Evolutionary conservation across 2,113 vertebrate species (phyloP).

Genomic region (Ibidorhyncha struthersii): DNA sequence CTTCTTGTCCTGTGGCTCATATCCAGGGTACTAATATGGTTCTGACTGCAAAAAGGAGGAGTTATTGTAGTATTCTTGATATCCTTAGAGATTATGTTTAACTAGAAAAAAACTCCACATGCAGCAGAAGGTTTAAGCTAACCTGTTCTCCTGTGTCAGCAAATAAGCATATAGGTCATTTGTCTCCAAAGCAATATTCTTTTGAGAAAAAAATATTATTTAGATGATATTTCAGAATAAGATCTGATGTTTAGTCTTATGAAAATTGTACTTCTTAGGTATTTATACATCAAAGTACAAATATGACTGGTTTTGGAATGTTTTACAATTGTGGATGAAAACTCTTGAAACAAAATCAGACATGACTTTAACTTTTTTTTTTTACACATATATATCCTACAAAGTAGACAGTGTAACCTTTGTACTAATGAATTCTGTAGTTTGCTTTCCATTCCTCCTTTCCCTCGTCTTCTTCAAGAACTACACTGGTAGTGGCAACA

Average conservation of each 20-base stretch:
- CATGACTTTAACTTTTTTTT: neutral
- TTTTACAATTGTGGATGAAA: neutral
- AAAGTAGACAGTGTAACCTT: neutral
- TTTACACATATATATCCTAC: neutral
- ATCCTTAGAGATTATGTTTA: neutral
- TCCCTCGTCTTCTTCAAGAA: neutral
- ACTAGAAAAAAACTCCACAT: neutral
- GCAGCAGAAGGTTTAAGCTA: neutral
- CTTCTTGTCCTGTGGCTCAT: neutral
- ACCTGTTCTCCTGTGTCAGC: neutral
- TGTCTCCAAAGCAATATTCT: neutral
- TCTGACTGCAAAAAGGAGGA: neutral
- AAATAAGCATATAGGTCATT: neutral
- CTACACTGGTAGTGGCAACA: neutral
- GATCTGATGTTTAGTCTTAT: neutral
- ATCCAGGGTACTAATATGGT: neutral
- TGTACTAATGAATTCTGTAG: neutral
- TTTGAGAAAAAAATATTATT: neutral
- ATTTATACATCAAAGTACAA: neutral
- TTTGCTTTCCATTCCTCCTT: neutral
- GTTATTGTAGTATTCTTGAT: neutral
- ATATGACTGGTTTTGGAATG: neutral
- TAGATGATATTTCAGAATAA: neutral
- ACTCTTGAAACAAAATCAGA: neutral
- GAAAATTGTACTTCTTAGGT: neutral